Evolutionary conservation across 2,888 invertebrate genomes (phyloP).

Genomic region (Dinocampus coccinellae): DNA sequence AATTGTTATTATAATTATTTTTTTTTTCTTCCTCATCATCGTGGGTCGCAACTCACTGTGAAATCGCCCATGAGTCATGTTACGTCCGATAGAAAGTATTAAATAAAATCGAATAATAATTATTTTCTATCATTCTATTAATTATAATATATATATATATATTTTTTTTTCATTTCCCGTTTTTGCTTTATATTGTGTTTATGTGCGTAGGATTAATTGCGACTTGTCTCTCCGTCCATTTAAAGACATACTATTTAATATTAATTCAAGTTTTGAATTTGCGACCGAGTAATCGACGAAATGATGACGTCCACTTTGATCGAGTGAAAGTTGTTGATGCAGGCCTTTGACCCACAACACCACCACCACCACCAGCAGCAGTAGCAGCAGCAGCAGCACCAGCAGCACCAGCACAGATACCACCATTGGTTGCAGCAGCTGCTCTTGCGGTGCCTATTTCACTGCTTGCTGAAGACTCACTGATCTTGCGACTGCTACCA

Average conservation of each 20-base stretch:
- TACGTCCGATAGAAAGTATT: background rate
- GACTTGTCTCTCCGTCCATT: background rate
- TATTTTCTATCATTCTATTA: slow-evolving; percentile 1
- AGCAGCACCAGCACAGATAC: no score
- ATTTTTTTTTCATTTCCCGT: no score
- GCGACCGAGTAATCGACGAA: slow-evolving; percentile 71
- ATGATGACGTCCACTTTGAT: slow-evolving; percentile 75
- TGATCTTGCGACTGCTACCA: slow-evolving; percentile 57
- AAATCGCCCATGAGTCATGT: background rate
- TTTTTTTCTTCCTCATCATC: background rate
- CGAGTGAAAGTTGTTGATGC: slow-evolving; percentile 69
- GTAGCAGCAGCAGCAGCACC: background rate
- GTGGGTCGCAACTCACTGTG: slow-evolving; percentile 1
- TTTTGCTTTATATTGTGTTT: no score
- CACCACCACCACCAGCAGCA: background rate
- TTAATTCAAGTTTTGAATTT: slow-evolving; percentile 56
- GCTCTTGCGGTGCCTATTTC: slow-evolving; percentile 33
- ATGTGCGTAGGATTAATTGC: background rate
- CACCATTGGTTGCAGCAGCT: background rate
- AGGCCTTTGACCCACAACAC: slow-evolving; percentile 38
- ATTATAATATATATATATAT: background rate
- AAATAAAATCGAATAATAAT: background rate
- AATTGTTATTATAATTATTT: background rate
- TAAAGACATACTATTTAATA: background rate
- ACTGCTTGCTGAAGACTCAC: slow-evolving; percentile 57